Conservation (phyloP, 2,888 invertebrate genomes). For the Nesidiocoris tenuis region DNA sequence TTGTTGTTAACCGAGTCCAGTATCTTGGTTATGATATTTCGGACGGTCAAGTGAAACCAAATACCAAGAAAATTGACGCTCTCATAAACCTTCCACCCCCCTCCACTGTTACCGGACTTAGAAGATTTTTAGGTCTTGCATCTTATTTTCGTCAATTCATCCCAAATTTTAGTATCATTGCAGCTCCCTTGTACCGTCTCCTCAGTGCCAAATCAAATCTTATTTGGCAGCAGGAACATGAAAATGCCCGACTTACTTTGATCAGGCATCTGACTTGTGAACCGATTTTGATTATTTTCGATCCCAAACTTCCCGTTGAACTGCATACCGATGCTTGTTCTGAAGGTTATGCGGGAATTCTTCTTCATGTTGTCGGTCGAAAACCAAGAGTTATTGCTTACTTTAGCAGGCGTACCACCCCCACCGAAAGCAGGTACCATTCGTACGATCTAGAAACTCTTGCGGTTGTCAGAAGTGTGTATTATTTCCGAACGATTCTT, state of each 20-base stretch:
- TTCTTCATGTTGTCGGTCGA: conserved; percentile 8
- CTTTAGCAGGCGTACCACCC: conserved; percentile 20
- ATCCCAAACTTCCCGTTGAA: conserved; percentile 14
- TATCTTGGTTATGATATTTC: conserved; percentile 33
- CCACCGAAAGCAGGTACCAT: conserved; percentile 10
- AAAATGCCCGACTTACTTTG: conserved; percentile 12
- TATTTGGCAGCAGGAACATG: conserved; percentile 3
- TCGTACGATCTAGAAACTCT: conserved; percentile 22
- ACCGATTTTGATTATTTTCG: conserved; percentile 20
- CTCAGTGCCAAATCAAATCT: background rate
- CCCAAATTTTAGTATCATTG: conserved; percentile 7
- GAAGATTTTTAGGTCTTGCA: conserved; percentile 23
- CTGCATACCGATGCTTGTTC: conserved; percentile 31
- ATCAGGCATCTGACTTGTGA: conserved; percentile 2
- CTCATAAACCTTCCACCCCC: conserved; percentile 6
- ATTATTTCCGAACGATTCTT: conserved; percentile 1
- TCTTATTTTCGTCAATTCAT: conserved; percentile 10
- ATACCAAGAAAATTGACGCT: background rate
- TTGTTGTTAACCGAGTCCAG: conserved; percentile 3
- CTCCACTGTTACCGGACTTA: conserved; percentile 1
- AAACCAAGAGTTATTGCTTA: conserved; percentile 27
- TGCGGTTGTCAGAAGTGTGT: conserved; percentile 4
- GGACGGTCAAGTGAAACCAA: background rate
- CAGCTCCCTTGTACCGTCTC: background rate
- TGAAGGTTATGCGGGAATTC: conserved; percentile 11